Percentiles rank a stretch among this genome's conserved stretches.
Evolutionary conservation across 2,888 invertebrate genomes (phyloP).

Genomic region (Synergus japonicus): DNA sequence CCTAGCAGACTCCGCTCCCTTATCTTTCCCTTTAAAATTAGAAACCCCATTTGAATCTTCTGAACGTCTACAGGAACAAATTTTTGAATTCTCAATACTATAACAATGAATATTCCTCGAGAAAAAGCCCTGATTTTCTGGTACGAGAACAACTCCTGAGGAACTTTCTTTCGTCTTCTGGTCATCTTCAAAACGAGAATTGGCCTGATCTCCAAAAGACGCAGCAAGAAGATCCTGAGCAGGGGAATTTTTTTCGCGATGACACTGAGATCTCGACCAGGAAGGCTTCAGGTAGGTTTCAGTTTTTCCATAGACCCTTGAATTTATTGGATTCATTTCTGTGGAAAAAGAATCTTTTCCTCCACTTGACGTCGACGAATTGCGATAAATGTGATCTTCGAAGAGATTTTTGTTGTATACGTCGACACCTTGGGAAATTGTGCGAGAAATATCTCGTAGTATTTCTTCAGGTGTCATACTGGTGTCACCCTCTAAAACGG

Average conservation of each 20-base stretch:
- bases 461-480: constrained; percentile 66
- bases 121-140: constrained; percentile 42
- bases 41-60: constrained; percentile 12
- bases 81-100: constrained; percentile 26
- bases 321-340: constrained; percentile 66
- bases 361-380: constrained; percentile 48
- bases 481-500: constrained; percentile 68
- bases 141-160: constrained; percentile 43
- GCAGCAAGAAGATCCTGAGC: constrained; percentile 44
- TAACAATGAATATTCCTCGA: constrained; percentile 23
- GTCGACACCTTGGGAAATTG: constrained; percentile 62
- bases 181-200: constrained; percentile 1
- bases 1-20: constrained; percentile 27
- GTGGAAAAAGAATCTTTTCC: constrained; percentile 51
- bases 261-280: constrained; percentile 56
- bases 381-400: constrained; percentile 51
- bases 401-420: constrained; percentile 16
- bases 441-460: constrained; percentile 67
- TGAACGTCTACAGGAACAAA: constrained; percentile 7
- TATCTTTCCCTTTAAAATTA: constrained; percentile 16
- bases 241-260: constrained; percentile 53
- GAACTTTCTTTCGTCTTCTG: constrained; percentile 44
- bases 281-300: constrained; percentile 51
- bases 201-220: constrained; percentile 3
- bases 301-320: constrained; percentile 61